These are phyloP conservation scores for Agrenia bidenticulata DNA, from an alignment of 2,888 invertebrate genomes.

Conservation along the genomic window DNA sequence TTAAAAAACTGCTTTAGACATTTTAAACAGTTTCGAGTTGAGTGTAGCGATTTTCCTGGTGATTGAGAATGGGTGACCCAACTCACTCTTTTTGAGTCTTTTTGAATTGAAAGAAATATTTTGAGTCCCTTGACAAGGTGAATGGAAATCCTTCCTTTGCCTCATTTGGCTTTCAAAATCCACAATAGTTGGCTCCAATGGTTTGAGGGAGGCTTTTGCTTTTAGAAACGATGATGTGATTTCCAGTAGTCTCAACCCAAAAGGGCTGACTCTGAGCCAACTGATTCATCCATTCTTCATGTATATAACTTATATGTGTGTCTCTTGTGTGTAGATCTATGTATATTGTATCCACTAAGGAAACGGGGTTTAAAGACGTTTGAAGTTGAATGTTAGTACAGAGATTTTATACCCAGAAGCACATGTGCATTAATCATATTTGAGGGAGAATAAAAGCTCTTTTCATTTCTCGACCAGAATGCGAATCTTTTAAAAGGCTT, in stretches of 20 bases:
- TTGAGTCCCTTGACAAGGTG: constrained; percentile 7
- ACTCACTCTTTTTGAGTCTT: neutral
- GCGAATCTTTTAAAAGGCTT: constrained; percentile 12
- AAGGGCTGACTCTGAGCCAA: too few species aligned
- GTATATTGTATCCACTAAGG: too few species aligned
- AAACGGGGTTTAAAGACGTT: too few species aligned
- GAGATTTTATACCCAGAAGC: neutral
- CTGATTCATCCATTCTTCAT: too few species aligned
- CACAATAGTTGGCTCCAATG: too few species aligned
- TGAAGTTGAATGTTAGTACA: too few species aligned
- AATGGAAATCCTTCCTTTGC: constrained; percentile 11
- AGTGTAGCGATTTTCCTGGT: too few species aligned
- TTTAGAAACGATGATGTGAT: neutral
- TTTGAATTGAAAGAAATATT: neutral
- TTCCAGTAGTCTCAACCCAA: too few species aligned
- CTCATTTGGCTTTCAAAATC: constrained; percentile 5
- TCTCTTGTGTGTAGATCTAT: too few species aligned
- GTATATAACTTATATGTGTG: too few species aligned
- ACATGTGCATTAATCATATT: constrained; percentile 10
- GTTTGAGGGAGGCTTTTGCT: constrained; percentile 1
- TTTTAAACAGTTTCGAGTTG: too few species aligned
- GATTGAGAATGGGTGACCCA: neutral
- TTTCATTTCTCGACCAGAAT: neutral
- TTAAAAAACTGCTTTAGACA: too few species aligned
- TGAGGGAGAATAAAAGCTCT: constrained; percentile 10